Evolutionary conservation across 2,113 vertebrate genomes (phyloP).

Genomic region (Epinephelus lanceolatus): DNA sequence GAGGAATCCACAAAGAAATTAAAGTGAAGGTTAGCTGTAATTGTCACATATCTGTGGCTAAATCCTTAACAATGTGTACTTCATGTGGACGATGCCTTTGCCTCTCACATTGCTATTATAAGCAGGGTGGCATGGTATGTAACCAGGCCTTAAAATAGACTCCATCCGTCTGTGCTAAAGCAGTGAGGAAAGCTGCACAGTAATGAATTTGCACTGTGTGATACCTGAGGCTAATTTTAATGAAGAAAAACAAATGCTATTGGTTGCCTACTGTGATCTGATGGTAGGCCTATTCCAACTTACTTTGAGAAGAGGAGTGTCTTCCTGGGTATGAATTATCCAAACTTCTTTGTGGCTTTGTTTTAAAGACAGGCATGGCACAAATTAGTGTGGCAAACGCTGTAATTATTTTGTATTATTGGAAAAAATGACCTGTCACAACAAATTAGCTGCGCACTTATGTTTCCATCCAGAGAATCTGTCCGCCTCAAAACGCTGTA

Average conservation of each 20-base stretch:
- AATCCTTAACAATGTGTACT: constrained; percentile 31
- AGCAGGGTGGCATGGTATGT: constrained; percentile 47
- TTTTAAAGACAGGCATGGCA: constrained; percentile 5
- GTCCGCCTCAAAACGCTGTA: background rate
- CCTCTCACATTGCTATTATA: constrained; percentile 39
- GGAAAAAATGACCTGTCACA: constrained; percentile 4
- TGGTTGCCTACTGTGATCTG: constrained; percentile 60
- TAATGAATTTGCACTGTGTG: constrained; percentile 71
- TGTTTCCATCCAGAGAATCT: background rate
- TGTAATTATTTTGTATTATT: constrained; percentile 29
- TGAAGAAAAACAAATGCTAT: constrained; percentile 73
- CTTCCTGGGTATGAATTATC: constrained; percentile 23
- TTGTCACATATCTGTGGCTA: constrained; percentile 18
- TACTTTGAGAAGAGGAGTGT: constrained; percentile 29
- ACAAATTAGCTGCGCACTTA: background rate
- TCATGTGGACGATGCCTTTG: constrained; percentile 16
- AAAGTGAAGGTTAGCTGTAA: constrained; percentile 7
- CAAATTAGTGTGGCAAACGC: constrained; percentile 22
- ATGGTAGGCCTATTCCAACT: constrained; percentile 35
- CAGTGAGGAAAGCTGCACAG: constrained; percentile 58
- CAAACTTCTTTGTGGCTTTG: constrained; percentile 12
- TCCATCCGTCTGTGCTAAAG: constrained; percentile 49
- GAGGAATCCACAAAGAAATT: constrained; percentile 15
- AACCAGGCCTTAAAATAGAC: constrained; percentile 72
- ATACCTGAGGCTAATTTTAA: constrained; percentile 75